These are phyloP conservation scores for Gorsachius magnificus DNA, from an alignment of 2,797 vertebrate genomes.

Conservation along the genomic window DNA sequence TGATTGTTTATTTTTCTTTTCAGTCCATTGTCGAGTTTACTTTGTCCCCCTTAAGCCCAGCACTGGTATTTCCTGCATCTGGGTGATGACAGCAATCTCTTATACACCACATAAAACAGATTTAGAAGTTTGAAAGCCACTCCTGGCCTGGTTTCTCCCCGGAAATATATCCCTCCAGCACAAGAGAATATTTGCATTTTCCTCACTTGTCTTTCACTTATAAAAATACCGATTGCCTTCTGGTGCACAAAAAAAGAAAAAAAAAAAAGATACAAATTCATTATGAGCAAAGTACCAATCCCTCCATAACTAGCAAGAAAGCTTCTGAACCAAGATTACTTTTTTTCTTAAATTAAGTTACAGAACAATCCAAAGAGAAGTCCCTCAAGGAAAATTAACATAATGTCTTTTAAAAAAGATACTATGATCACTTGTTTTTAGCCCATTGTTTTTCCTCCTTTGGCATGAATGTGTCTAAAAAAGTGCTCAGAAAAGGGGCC, in stretches of 20 bases:
- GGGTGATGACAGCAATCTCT: slow-evolving; percentile 42
- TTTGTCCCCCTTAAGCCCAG: slow-evolving; percentile 47
- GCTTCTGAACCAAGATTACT: neutral
- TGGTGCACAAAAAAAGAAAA: neutral
- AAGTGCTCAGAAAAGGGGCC: neutral
- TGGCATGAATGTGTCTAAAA: slow-evolving; percentile 21
- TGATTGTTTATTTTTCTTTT: slow-evolving; percentile 49
- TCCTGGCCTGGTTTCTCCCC: slow-evolving; percentile 28
- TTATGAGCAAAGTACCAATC: neutral
- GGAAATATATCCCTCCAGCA: neutral
- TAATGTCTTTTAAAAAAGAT: neutral
- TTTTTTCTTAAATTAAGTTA: neutral
- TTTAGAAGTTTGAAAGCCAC: slow-evolving; percentile 19
- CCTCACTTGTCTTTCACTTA: neutral
- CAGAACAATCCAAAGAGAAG: neutral
- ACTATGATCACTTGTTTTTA: slow-evolving; percentile 3
- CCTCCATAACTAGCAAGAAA: neutral
- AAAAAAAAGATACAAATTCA: neutral
- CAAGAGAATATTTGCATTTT: neutral
- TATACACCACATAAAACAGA: slow-evolving; percentile 24
- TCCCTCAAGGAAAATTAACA: slow-evolving; percentile 8
- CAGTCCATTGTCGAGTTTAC: slow-evolving; percentile 45
- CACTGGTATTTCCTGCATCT: slow-evolving; percentile 50
- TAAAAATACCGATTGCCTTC: neutral
- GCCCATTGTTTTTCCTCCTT: slow-evolving; percentile 44